These are phyloP conservation scores for Teleiodes luculella DNA, from an alignment of 2,888 invertebrate genomes.

Conservation along the genomic window DNA sequence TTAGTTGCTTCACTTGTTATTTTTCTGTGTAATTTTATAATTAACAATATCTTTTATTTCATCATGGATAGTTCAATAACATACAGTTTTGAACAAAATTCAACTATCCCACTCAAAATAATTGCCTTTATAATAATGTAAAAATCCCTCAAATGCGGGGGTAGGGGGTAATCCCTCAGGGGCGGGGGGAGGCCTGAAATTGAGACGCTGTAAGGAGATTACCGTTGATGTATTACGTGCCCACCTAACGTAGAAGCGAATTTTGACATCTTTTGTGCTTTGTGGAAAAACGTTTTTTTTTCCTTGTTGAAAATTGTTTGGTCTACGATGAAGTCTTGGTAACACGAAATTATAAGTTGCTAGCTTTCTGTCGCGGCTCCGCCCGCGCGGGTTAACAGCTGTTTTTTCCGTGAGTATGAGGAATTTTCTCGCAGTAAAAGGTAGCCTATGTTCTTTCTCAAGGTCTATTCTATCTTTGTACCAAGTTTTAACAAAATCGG, in stretches of 20 bases:
- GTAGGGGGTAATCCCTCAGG: constrained; percentile 40
- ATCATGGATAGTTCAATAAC: too few relatives aligned
- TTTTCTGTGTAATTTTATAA: too few relatives aligned
- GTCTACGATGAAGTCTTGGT: neutral
- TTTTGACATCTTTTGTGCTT: constrained; percentile 11
- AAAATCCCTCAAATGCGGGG: constrained; percentile 32
- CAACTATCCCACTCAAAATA: neutral
- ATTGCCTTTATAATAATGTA: constrained; percentile 36
- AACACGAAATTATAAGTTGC: too few relatives aligned
- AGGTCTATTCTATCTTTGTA: too few relatives aligned
- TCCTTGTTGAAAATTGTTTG: neutral
- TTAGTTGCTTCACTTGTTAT: too few relatives aligned
- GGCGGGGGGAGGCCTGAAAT: constrained; percentile 45
- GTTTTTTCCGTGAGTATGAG: too few relatives aligned
- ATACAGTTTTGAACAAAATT: neutral
- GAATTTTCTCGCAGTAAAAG: too few relatives aligned
- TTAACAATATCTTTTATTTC: too few relatives aligned
- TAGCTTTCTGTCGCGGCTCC: too few relatives aligned
- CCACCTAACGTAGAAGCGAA: constrained; percentile 28
- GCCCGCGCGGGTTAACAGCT: too few relatives aligned
- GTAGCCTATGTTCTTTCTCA: too few relatives aligned
- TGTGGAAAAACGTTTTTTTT: neutral
- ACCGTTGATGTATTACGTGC: constrained; percentile 70
- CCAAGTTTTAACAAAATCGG: too few relatives aligned
- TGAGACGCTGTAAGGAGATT: constrained; percentile 73